Conservation (phyloP, 2,113 vertebrate genomes). For the Ophthalmolycus amberensis region DNA sequence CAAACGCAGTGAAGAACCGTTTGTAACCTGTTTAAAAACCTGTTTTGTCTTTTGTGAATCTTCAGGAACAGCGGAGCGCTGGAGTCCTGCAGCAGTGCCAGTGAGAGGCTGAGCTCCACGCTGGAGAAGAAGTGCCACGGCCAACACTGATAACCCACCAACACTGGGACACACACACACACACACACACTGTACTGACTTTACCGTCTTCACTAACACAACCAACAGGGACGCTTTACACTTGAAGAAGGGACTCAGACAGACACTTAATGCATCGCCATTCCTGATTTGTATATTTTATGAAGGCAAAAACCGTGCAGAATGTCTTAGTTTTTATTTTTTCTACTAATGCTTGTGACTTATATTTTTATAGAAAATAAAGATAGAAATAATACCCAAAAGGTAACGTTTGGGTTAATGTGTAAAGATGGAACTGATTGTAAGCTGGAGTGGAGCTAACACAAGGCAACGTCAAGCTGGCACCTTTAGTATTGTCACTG, state of each 20-base stretch:
- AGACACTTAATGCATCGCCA: constrained; percentile 53
- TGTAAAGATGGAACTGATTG: constrained; percentile 6
- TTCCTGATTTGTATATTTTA: constrained; percentile 54
- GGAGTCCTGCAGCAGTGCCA: constrained; percentile 62
- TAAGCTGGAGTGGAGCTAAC: constrained; percentile 1
- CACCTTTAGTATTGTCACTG: constrained; percentile 9
- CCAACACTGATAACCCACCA: constrained; percentile 7
- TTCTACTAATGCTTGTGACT: constrained; percentile 60
- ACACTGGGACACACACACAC: background rate
- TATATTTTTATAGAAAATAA: constrained; percentile 77
- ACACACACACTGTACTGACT: constrained; percentile 22
- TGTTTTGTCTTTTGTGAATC: constrained; percentile 23
- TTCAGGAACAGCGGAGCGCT: constrained; percentile 73
- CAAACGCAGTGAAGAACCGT: background rate
- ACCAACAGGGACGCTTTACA: constrained; percentile 33
- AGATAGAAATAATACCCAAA: constrained; percentile 8
- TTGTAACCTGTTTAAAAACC: background rate
- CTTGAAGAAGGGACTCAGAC: constrained; percentile 52
- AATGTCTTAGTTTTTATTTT: constrained; percentile 65
- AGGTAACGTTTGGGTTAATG: constrained; percentile 6
- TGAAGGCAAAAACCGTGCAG: constrained; percentile 35
- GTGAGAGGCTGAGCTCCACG: constrained; percentile 67
- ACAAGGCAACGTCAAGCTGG: background rate
- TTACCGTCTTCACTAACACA: constrained; percentile 12
- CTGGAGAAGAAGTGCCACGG: constrained; percentile 57